Percentiles rank a stretch among this genome's conserved stretches.
These are phyloP conservation scores for Sporophila hypoxantha DNA, from an alignment of 2,113 vertebrate species.

Conservation along the genomic window DNA sequence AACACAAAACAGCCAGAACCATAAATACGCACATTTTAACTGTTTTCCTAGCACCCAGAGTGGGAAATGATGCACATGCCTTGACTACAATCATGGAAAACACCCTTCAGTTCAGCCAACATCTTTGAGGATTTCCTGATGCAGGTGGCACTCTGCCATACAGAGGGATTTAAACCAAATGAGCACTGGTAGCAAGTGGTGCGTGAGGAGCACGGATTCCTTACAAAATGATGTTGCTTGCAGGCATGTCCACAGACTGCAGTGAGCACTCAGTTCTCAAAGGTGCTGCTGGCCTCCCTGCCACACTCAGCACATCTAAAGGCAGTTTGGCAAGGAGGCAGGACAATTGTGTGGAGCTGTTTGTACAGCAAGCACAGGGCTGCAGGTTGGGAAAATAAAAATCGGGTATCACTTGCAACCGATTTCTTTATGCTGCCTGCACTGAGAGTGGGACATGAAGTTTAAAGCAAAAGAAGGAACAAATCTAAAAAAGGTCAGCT, in stretches of 20 bases:
- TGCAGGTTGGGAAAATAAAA: not conserved
- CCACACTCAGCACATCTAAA: not conserved
- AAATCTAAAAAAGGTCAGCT: not conserved
- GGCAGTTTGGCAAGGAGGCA: not conserved
- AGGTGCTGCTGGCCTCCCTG: slow-evolving; percentile 2
- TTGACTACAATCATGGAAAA: not conserved
- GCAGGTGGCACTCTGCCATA: not conserved
- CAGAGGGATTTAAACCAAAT: not conserved
- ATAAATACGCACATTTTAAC: not conserved
- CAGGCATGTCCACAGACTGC: not conserved
- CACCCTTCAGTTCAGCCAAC: not conserved
- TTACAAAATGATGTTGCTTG: not conserved
- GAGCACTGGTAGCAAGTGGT: not conserved
- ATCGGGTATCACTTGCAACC: not conserved
- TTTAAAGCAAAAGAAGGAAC: not conserved
- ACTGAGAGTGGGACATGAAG: not conserved
- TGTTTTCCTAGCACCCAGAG: not conserved
- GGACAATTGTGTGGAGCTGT: not conserved
- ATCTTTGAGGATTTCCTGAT: not conserved
- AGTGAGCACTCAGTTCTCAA: not conserved
- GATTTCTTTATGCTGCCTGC: not conserved
- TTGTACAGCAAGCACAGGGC: not conserved
- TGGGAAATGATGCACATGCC: not conserved
- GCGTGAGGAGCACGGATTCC: not conserved
- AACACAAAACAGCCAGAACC: not conserved